Base-by-base conservation (phyloP, 2,888 invertebrate species). In the Drosophila nr. fundita region DNA sequence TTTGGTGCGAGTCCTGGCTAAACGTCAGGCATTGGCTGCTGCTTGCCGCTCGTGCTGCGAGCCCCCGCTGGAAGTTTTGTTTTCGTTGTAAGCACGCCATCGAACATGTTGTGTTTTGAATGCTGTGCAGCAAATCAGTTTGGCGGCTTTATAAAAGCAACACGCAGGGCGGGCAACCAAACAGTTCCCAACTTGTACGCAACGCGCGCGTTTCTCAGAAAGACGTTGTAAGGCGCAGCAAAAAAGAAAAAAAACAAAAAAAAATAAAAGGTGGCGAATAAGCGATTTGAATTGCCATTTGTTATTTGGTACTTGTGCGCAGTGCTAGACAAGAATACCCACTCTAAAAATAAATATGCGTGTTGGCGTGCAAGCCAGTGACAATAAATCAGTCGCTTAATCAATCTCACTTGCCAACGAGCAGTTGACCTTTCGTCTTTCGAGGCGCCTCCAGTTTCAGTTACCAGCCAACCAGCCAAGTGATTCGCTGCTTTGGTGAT, bases 81-180 rank as follows among this genome's bases (percentile, higher is more conserved):
- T 88, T 73, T 79, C 61, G 79, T 89, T 84, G 81, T 77, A 77
- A 64, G 74, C 61, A 8, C 32, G 45, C 48, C 54, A 76, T 83
- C 89, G 38, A 83, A 87, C 86, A 70, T 82, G 86, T 87, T 87
- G 86, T 87, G 86, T 87, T 87, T 89, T 87, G 89, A 86, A 86
- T 84, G 76, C 68, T 70, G 52, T 64, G 70, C 76, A 72, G 73
- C 74, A 72, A 62, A 62, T 40, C 61, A 58, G 70, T 76, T 62
- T 65, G 80, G 73, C 82, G 68, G 66, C 62, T 57, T 73, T 73
- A 85, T 86, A 86, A 88, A 86, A 87, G 73, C 74, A 70, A 68
- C 63, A 30, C 40, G 36, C 68, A 30, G 18, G 4, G 36, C 58
- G 30, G 48, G 2, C 30, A 24, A 53, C 53, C 50, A 48, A 69